These are phyloP conservation scores for Zygothrica quintamaculata DNA, from an alignment of 2,888 invertebrate genomes.

Conservation along the genomic window DNA sequence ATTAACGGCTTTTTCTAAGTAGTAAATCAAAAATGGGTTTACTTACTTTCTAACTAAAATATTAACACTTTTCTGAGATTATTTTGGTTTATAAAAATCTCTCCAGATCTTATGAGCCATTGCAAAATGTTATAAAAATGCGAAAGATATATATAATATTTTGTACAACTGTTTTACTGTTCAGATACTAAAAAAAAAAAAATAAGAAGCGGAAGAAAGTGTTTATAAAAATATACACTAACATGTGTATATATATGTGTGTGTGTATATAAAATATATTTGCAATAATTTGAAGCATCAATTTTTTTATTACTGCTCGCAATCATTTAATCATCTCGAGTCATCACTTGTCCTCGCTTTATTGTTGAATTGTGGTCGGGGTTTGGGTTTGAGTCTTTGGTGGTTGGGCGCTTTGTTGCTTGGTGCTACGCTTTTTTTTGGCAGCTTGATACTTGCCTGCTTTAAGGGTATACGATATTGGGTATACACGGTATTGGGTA, in stretches of 20 bases:
- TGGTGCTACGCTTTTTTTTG: not conserved
- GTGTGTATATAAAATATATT: constrained; percentile 44
- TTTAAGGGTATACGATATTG: not conserved
- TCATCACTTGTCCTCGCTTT: constrained; percentile 61
- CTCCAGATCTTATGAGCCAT: constrained; percentile 19
- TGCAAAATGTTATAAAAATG: constrained; percentile 33
- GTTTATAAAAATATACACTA: not conserved
- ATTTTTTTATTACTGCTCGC: constrained; percentile 72
- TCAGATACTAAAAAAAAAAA: not conserved
- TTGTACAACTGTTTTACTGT: constrained; percentile 22
- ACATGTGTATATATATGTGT: constrained; percentile 9
- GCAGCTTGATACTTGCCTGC: not conserved
- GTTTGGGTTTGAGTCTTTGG: not conserved
- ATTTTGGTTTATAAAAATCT: not conserved
- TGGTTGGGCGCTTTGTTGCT: constrained; percentile 1
- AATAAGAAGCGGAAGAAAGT: not conserved
- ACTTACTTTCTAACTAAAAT: not conserved
- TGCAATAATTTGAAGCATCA: constrained; percentile 76
- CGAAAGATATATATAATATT: constrained; percentile 37
- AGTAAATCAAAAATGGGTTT: not conserved
- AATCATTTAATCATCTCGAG: constrained; percentile 81
- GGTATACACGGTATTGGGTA: not conserved
- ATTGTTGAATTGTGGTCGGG: constrained; percentile 5
- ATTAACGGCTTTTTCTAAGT: not conserved
- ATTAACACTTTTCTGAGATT: not conserved